Evolutionary conservation across 2,888 invertebrate genomes (phyloP).

Genomic region (Rugalucina vietnamica): DNA sequence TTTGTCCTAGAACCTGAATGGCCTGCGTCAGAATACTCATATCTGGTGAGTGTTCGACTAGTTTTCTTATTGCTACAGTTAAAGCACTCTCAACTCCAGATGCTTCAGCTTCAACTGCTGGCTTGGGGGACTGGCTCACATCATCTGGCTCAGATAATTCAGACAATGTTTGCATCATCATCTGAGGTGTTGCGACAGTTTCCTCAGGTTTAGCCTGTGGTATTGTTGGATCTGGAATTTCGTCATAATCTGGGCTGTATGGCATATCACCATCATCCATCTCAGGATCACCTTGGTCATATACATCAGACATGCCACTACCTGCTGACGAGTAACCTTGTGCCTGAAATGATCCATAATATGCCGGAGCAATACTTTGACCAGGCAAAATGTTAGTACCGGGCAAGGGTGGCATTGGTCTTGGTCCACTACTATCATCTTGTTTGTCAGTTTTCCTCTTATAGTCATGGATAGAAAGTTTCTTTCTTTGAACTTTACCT

Average conservation of each 20-base stretch:
- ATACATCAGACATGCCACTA: too few relatives aligned
- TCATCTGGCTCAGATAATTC: conserved; percentile 57
- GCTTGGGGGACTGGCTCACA: conserved; percentile 41
- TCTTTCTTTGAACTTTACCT: conserved; percentile 30
- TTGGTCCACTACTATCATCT: background rate
- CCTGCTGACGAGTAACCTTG: too few relatives aligned
- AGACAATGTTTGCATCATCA: conserved; percentile 57
- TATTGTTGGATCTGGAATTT: background rate
- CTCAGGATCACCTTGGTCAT: too few relatives aligned
- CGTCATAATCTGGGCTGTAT: background rate
- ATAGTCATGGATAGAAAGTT: conserved; percentile 55
- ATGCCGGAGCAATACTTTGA: too few relatives aligned
- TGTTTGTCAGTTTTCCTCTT: conserved; percentile 47
- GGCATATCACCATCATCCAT: too few relatives aligned
- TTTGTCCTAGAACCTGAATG: background rate
- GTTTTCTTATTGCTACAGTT: conserved; percentile 53
- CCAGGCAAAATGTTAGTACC: too few relatives aligned
- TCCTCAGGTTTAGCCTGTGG: conserved; percentile 18
- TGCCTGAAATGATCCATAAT: too few relatives aligned
- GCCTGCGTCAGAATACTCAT: conserved; percentile 7
- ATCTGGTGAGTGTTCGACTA: conserved; percentile 53
- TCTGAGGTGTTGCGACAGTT: conserved; percentile 43
- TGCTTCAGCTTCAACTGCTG: background rate
- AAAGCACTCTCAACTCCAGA: conserved; percentile 16
- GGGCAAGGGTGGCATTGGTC: too few relatives aligned